Percentiles rank a stretch among this genome's conserved stretches.
phyloP scores from a whole-genome alignment of 23 tunicate species.

The Phallusia fumigata region DNA sequence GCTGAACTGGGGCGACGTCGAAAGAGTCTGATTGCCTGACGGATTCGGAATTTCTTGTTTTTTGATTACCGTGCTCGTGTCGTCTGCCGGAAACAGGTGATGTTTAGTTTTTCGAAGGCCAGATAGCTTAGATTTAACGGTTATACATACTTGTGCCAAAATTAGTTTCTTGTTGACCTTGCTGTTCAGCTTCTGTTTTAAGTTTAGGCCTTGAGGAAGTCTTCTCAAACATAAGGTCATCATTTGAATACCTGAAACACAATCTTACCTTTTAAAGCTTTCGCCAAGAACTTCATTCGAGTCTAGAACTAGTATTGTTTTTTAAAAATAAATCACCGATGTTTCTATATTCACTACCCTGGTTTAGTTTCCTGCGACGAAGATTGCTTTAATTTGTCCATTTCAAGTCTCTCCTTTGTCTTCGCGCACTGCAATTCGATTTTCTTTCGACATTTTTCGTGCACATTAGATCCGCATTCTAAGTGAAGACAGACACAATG shows the following conservation, averaged over 20 bases:
- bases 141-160: background rate
- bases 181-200: background rate
- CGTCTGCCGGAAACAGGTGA: background rate
- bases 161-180: background rate
- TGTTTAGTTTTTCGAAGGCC: too few species aligned
- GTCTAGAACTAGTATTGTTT: too few species aligned
- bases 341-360: background rate
- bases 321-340: too few species aligned
- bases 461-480: conserved; percentile 92
- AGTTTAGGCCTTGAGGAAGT: background rate
- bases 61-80: background rate
- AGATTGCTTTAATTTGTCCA: background rate
- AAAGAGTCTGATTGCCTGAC: background rate
- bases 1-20: background rate
- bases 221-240: background rate
- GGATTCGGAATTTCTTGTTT: background rate
- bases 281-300: too few species aligned
- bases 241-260: background rate
- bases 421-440: conserved; percentile 64
- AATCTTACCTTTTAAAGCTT: too few species aligned
- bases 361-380: background rate
- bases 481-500: too few species aligned
- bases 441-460: conserved; percentile 78
- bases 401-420: background rate
- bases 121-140: too few species aligned